Evolutionary conservation across 2,113 vertebrate genomes (phyloP).

Genomic region (Seriola quinqueradiata): DNA sequence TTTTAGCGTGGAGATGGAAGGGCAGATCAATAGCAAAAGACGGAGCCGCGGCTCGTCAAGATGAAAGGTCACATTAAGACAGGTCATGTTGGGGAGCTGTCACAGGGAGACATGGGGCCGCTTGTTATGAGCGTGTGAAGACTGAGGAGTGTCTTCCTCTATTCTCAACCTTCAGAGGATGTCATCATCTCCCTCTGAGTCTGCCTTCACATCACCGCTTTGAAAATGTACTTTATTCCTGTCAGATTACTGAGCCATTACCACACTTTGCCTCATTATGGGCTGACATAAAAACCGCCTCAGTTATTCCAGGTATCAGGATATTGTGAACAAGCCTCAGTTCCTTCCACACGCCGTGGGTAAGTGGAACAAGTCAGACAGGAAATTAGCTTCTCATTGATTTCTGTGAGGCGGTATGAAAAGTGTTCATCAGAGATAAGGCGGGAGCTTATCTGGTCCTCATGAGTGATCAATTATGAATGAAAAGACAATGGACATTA

Average conservation of each 20-base stretch:
- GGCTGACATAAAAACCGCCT: conserved; percentile 10
- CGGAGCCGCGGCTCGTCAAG: neutral
- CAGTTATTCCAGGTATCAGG: conserved; percentile 34
- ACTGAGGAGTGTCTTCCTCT: conserved; percentile 22
- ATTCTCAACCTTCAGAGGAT: conserved; percentile 15
- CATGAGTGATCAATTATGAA: conserved; percentile 13
- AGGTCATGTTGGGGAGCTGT: conserved; percentile 26
- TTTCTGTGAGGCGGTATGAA: conserved; percentile 1
- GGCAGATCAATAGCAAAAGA: conserved; percentile 34
- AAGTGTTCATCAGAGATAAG: conserved; percentile 18
- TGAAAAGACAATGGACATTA: conserved; percentile 16
- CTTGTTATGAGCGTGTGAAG: neutral
- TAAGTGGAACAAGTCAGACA: conserved; percentile 19
- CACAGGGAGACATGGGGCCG: conserved; percentile 7
- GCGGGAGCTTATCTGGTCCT: conserved; percentile 11
- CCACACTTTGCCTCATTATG: conserved; percentile 4
- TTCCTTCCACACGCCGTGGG: neutral
- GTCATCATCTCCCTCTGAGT: conserved; percentile 30
- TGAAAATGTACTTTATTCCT: conserved; percentile 8
- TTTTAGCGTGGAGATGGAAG: conserved; percentile 20
- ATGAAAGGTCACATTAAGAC: conserved; percentile 57
- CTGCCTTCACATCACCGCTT: conserved; percentile 8
- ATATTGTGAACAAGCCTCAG: conserved; percentile 7
- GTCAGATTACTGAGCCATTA: conserved; percentile 39
- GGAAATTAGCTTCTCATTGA: conserved; percentile 29